Percentiles rank a stretch among this genome's conserved stretches.
Evolutionary conservation across 2,888 invertebrate species (phyloP).

Genomic region (Pogonocherus hispidulus): DNA sequence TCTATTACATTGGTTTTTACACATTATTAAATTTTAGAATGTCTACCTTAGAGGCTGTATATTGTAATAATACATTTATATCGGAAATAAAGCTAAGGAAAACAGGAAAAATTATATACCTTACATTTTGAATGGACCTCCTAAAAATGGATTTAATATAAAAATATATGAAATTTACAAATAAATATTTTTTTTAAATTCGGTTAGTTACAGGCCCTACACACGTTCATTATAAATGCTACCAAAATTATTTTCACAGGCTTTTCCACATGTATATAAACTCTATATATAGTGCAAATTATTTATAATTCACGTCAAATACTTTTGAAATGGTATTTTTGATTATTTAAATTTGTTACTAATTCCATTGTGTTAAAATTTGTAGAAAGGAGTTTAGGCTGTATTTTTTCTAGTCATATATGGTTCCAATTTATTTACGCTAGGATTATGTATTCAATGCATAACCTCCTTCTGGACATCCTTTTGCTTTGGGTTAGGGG

Average conservation of each 20-base stretch:
- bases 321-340: too few relatives aligned
- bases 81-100: background rate
- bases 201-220: constrained; percentile 16
- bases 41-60: constrained; percentile 31
- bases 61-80: background rate
- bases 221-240: constrained; percentile 1
- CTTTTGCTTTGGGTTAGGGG: too few relatives aligned
- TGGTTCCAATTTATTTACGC: too few relatives aligned
- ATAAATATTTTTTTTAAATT: constrained; percentile 13
- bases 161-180: background rate
- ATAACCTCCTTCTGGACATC: too few relatives aligned
- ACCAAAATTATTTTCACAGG: constrained; percentile 1
- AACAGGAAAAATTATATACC: background rate
- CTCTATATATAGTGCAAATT: too few relatives aligned
- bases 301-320: too few relatives aligned
- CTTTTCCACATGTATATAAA: too few relatives aligned
- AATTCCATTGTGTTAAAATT: too few relatives aligned
- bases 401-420: too few relatives aligned
- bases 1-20: constrained; percentile 21
- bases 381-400: too few relatives aligned
- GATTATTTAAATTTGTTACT: too few relatives aligned
- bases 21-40: constrained; percentile 31
- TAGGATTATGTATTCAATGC: too few relatives aligned
- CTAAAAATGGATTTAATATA: background rate
- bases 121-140: background rate